Percentiles rank a stretch among this genome's conserved stretches.
Conservation (phyloP, 2,888 invertebrate genomes). For the Andricus curvator region DNA sequence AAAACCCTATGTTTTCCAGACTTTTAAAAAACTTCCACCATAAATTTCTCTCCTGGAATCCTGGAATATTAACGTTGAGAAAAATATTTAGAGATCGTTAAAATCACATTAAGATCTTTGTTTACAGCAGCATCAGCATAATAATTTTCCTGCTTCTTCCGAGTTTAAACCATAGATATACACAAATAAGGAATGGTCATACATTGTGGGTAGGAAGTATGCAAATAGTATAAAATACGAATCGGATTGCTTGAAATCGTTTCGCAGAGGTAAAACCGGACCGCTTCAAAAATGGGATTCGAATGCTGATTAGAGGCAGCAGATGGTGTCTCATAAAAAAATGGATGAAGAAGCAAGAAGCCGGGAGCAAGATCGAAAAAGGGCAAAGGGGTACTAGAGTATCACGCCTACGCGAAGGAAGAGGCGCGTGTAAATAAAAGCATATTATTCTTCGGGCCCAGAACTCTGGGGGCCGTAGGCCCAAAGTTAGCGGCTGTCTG, state of each 20-base stretch:
- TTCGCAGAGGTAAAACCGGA: not conserved
- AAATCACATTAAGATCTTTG: not conserved
- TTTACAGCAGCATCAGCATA: not conserved
- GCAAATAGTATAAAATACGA: conserved; percentile 28
- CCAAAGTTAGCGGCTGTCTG: conserved; percentile 47
- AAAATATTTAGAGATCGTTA: conserved; percentile 11
- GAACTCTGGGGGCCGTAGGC: conserved; percentile 52
- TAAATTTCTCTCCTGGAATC: not conserved
- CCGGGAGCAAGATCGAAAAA: conserved; percentile 47
- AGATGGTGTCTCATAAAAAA: conserved; percentile 51
- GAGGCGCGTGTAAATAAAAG: conserved; percentile 59
- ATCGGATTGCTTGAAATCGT: conserved; percentile 10
- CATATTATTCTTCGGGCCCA: conserved; percentile 55
- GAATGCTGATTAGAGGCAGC: conserved; percentile 37
- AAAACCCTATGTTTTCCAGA: not conserved
- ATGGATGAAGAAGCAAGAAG: conserved; percentile 52
- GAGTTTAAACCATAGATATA: not conserved
- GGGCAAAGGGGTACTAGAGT: conserved; percentile 44
- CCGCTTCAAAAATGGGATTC: conserved; percentile 28
- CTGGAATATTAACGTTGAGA: not conserved
- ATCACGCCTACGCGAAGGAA: conserved; percentile 51
- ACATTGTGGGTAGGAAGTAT: conserved; percentile 8
- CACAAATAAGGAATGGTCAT: not conserved
- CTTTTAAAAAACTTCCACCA: not conserved
- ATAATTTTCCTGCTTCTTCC: not conserved